Evolutionary conservation across 2,797 vertebrate genomes (phyloP), one percentile per base, ranked within the genome.

Genomic region (Phyllotis vaccarum): DNA sequence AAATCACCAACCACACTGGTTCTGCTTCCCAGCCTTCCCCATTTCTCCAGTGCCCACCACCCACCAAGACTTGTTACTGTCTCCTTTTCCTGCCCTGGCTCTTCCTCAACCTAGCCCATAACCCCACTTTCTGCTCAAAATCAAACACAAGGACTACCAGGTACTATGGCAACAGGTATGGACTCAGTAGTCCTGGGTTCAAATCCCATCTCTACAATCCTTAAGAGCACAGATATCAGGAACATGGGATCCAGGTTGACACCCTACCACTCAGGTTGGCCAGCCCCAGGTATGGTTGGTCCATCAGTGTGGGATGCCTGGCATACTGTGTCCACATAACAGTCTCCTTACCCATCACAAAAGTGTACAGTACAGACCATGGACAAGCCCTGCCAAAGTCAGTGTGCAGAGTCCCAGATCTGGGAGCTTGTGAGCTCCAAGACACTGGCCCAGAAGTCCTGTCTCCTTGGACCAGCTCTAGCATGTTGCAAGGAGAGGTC

Each of bases 1-100:
- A 10, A 19, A n/a, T 6, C 27, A 12, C 19, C 75, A 3, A 0
- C 5, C 9, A 40, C 3, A 3, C 37, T n/a, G 37, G 31, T 5
- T 82, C 66, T 24, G n/a, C 24, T 43, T 78, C 64, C 54, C 16
- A 64, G 46, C 70, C 58, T 54, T 17, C 5, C 54, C 76, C 22
- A 1, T 54, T 66, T 75, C 66, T n/a, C 81, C 66, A 62, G 34
- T 31, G 13, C 70, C 19, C 13, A 24, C 22, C 40, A 22, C 29
- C 87, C 81, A 12, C 11, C 5, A 10, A 68, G 46, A 92, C 29
- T 66, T 54, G 40, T 11, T 54, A 54, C 49, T n/a, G n/a, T n/a
- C n/a, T 40, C 66, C 34, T 29, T 46, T 52, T 17, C 21, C 70
- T 29, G 27, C 10, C 68, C 52, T 64, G 10, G 5, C 13, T 70